Conservation (phyloP, 2,113 vertebrate species). For the Dinomys branickii region DNA sequence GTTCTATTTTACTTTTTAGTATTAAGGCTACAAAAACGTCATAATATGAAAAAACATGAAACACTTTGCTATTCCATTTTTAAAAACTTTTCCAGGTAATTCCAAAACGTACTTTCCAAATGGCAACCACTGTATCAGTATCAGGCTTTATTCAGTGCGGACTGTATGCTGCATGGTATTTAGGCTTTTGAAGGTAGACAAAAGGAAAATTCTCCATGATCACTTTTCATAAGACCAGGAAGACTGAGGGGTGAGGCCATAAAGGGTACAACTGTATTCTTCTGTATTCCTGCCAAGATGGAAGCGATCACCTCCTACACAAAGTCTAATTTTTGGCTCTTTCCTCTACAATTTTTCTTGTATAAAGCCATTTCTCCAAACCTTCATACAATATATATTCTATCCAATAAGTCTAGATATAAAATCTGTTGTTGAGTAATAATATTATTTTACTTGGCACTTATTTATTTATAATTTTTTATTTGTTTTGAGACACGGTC, state of each 20-base stretch:
- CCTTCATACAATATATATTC: not conserved
- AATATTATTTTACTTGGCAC: slow-evolving; percentile 30
- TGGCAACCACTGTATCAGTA: not conserved
- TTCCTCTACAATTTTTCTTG: slow-evolving; percentile 1
- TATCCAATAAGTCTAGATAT: slow-evolving; percentile 24
- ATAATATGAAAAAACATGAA: slow-evolving; percentile 52
- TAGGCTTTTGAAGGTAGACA: not conserved
- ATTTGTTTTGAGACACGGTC: not conserved
- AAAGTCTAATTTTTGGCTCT: slow-evolving; percentile 40
- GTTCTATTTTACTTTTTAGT: slow-evolving; percentile 40
- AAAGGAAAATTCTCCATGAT: not conserved
- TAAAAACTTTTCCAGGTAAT: slow-evolving; percentile 38
- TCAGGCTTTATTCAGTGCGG: slow-evolving; percentile 10
- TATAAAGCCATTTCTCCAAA: slow-evolving; percentile 27
- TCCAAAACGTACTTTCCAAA: slow-evolving; percentile 48
- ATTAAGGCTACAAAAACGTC: slow-evolving; percentile 44
- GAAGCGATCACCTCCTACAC: not conserved
- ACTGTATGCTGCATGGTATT: slow-evolving; percentile 2
- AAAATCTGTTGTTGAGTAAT: slow-evolving; percentile 39
- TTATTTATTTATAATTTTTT: not conserved
- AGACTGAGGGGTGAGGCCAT: not conserved
- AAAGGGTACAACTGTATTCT: not conserved
- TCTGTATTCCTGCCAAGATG: not conserved
- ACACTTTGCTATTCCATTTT: slow-evolving; percentile 40
- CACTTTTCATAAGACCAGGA: not conserved